Evolutionary conservation across 2,888 invertebrate species (phyloP).

Genomic region (Trypoxylon attenuatum): DNA sequence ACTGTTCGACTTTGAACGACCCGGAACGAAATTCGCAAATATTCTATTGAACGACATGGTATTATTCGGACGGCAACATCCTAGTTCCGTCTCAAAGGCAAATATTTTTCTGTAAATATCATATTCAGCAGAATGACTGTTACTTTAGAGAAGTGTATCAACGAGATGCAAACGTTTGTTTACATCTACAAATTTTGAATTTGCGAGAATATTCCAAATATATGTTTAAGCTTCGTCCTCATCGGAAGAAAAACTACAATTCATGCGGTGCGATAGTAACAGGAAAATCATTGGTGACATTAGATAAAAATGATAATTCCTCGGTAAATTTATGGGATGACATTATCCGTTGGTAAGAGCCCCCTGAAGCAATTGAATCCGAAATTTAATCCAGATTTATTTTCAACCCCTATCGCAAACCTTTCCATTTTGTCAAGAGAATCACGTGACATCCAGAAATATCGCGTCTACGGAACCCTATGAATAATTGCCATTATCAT

Average conservation of each 20-base stretch:
- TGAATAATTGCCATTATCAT: no score
- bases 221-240: no score
- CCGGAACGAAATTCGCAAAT: no score
- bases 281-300: neutral
- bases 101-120: constrained; percentile 5
- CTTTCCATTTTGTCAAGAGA: no score
- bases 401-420: no score
- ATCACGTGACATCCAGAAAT: no score
- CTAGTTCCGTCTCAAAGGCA: no score
- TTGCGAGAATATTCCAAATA: neutral
- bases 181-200: neutral
- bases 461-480: no score
- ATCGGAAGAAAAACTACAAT: no score
- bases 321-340: neutral
- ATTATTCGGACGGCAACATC: no score
- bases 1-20: no score
- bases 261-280: neutral
- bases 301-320: neutral
- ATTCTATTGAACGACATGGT: no score
- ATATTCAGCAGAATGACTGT: neutral
- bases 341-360: neutral
- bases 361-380: constrained; percentile 1
- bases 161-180: neutral
- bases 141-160: neutral
- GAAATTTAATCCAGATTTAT: constrained; percentile 16